A percentile compares a stretch with the other conserved stretches of the same genome.
phyloP scores from a whole-genome alignment of 2,797 vertebrate species.

The Helicolenus hilgendorfi region DNA sequence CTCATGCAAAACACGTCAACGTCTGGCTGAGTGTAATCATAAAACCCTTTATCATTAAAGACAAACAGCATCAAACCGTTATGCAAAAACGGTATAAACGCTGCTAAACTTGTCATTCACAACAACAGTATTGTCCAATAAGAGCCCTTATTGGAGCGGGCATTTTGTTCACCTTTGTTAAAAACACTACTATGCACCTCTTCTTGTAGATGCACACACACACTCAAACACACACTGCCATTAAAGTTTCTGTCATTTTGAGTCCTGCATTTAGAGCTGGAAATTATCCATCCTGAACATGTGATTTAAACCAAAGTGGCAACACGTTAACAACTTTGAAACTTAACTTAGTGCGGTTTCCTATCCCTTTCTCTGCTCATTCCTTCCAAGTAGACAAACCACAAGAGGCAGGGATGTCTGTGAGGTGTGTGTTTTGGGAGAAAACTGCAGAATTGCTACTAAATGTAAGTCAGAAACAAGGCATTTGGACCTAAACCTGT shows the following conservation, averaged over 20 bases:
- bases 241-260: not conserved
- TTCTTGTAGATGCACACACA: not conserved
- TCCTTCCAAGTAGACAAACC: not conserved
- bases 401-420: not conserved
- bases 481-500: not conserved
- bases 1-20: constrained; percentile 20
- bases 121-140: not conserved
- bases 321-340: not conserved
- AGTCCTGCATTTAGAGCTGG: not conserved
- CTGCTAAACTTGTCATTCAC: not conserved
- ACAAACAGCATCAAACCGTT: not conserved
- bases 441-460: not conserved
- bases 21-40: not conserved
- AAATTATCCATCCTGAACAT: not conserved
- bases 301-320: not conserved
- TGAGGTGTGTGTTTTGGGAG: constrained; percentile 3
- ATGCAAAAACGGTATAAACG: not conserved
- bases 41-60: not conserved
- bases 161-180: not conserved
- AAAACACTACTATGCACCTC: not conserved
- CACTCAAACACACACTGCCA: not conserved
- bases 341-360: not conserved
- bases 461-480: constrained; percentile 10
- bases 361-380: not conserved
- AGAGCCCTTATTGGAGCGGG: not conserved